A percentile compares a stretch with the other conserved stretches of the same genome.
phyloP scores from a whole-genome alignment of 2,113 vertebrate species.

The Epinephelus moara region DNA sequence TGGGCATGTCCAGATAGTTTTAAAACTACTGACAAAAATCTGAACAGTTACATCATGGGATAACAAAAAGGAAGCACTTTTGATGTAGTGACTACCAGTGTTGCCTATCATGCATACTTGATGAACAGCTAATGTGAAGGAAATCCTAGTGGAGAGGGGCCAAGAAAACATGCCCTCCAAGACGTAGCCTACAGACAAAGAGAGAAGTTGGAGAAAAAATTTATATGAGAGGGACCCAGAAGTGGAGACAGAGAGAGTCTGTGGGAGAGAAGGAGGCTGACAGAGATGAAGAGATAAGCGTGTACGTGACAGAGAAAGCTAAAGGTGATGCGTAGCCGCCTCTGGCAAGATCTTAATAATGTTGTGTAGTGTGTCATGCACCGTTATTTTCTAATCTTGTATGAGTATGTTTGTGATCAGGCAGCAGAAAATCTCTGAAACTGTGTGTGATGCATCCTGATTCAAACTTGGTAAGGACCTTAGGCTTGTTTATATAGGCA shows the following conservation, averaged over 20 bases:
- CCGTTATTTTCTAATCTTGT: constrained; percentile 40
- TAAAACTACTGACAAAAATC: neutral
- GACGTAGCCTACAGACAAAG: neutral
- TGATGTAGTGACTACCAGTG: neutral
- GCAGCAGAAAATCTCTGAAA: constrained; percentile 34
- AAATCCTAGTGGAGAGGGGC: neutral
- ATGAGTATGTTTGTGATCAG: constrained; percentile 35
- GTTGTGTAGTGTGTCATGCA: constrained; percentile 29
- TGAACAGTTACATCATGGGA: neutral
- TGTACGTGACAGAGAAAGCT: constrained; percentile 16
- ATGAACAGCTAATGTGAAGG: neutral
- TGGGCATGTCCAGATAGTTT: neutral
- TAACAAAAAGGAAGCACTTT: neutral
- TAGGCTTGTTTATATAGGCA: neutral
- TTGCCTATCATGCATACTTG: neutral
- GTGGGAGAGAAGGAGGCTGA: constrained; percentile 2
- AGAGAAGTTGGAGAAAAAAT: neutral
- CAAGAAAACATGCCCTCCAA: neutral
- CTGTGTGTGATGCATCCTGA: constrained; percentile 11
- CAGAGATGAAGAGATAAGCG: constrained; percentile 31
- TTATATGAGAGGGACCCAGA: neutral
- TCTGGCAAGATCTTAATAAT: constrained; percentile 46
- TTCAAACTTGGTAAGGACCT: neutral
- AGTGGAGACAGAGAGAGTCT: neutral
- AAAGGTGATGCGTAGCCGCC: constrained; percentile 26